These are phyloP conservation scores for Ictalurus punctatus DNA, from an alignment of 2,113 vertebrate species.

Conservation along the genomic window DNA sequence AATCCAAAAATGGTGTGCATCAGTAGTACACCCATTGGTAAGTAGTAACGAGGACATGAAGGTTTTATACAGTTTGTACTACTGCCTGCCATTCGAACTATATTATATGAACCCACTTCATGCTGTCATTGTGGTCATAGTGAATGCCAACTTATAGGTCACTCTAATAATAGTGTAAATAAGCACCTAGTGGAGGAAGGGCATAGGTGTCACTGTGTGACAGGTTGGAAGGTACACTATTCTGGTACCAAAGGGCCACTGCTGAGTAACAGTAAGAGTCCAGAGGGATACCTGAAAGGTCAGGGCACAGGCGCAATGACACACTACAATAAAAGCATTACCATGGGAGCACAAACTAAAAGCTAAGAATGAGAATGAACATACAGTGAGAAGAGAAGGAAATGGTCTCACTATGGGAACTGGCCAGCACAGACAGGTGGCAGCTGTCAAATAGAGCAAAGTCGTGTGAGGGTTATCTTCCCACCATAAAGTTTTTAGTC, in stretches of 20 bases:
- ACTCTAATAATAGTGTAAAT: slow-evolving; percentile 39
- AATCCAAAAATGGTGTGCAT: not conserved
- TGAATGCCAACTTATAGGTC: slow-evolving; percentile 43
- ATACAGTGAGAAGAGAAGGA: slow-evolving; percentile 1
- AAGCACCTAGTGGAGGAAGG: slow-evolving; percentile 11
- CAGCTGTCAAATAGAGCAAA: slow-evolving; percentile 42
- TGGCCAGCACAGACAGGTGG: slow-evolving; percentile 14
- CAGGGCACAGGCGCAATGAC: slow-evolving; percentile 17
- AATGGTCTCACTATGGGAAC: slow-evolving; percentile 35
- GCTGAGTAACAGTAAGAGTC: slow-evolving; percentile 29
- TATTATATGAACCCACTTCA: slow-evolving; percentile 20
- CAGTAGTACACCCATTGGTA: not conserved
- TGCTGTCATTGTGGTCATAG: not conserved
- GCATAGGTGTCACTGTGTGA: slow-evolving; percentile 22
- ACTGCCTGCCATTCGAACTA: not conserved
- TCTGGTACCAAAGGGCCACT: slow-evolving; percentile 7
- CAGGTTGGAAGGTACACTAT: slow-evolving; percentile 14
- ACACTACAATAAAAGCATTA: slow-evolving; percentile 15
- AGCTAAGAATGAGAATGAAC: not conserved
- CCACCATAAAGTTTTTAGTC: slow-evolving; percentile 11
- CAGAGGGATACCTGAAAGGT: slow-evolving; percentile 27
- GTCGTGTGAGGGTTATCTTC: not conserved
- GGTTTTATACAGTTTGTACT: not conserved
- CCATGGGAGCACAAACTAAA: slow-evolving; percentile 2
- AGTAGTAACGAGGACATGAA: not conserved